Base-by-base conservation (phyloP, 2,113 vertebrate genomes). In the Phalacrocorax aristotelis region DNA sequence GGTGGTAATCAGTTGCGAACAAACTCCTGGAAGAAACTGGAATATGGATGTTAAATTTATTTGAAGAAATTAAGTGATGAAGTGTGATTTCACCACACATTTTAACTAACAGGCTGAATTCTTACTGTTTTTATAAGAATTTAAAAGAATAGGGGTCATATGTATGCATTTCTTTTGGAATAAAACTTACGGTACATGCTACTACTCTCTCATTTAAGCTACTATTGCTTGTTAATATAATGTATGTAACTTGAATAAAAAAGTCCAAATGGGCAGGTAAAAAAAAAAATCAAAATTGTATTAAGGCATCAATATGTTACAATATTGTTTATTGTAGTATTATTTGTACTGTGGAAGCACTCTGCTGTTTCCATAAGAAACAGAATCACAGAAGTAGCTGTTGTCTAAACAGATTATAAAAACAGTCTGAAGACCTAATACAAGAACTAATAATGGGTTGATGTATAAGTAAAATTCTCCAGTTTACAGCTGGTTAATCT, bases 41-140 rank as follows among this genome's bases (percentile, higher is more conserved):
- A 62, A 89, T 80, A 85, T 42, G 44, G 32, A 65, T 40, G 51
- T 44, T 83, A 96, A 36, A 94, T 42, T 72, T 93, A 94, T 49
- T 81, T 85, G n/a, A 97, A 95, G 93, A 70, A 89, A 93, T 81
- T 87, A 94, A 91, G 38, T 32, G 25, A 90, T 34, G 23, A 65
- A 62, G 23, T 72, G 60, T 83, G 72, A 87, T 87, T 83, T 74
- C 74, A 81, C 38, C 81, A 40, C 22, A 62, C 15, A 40, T 76
- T 89, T 87, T 92, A 91, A 93, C 68, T 75, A 65, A 68, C 69
- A 82, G 29, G 16, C 70, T 61, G 77, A 91, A 55, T 66, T 48
- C 46, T 91, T 91, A 75, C 32, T 65, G 36, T 60, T 54, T 54
- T 54, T 29, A 54, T 29, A 54, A 54, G 19, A 52, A 49, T 90